Evolutionary conservation across 2,797 vertebrate species (phyloP), one percentile per base, ranked within the genome.

Genomic region (Crossoptilon crossoptilon): DNA sequence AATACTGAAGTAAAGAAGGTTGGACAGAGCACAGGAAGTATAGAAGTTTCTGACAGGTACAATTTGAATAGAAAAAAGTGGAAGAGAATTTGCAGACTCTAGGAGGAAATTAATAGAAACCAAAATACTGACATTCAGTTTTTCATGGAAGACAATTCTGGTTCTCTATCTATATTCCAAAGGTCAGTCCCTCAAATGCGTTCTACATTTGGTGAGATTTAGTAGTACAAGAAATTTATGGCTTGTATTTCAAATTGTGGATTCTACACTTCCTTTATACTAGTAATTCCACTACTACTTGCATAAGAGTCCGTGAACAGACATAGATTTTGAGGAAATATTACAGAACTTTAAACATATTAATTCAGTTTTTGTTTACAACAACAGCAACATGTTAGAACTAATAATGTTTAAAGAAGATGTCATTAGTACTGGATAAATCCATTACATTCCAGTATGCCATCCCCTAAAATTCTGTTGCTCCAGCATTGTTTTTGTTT

Each of bases 101-200:
- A 33, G 39, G 33, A 81, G 10, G 72, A 4, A 90, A 87, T 67
- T 70, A 90, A 93, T 33, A 70, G 73, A 60, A 94, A 94, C 77
- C 60, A 79, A 91, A 94, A 83, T 90, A 53, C 84, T 82, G 68
- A 92, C 68, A 51, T 91, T 74, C 33, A 84, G 35, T 71, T 90
- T 74, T 88, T 79, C 37, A 64, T 10, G 5, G 53, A 87, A 83
- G 69, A 91, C 79, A 79, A n/a, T 82, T 88, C 63, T 35, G 27
- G 9, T 53, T 78, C 48, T 81, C 83, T 72, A 23, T 84, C 90
- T 95, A 87, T 72, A 78, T 83, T 84, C 85, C 56, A 84, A 79
- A 92, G 29, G 71, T 91, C 71, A 94, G 69, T 79, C 62, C 16
- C 41, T 84, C 84, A 84, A 92, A 93, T 56, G 53, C 15, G 16